A percentile compares a stretch with the other conserved stretches of the same genome.
phyloP scores from a whole-genome alignment of 1,140 invertebrate species.

The Plutomurus gul region DNA sequence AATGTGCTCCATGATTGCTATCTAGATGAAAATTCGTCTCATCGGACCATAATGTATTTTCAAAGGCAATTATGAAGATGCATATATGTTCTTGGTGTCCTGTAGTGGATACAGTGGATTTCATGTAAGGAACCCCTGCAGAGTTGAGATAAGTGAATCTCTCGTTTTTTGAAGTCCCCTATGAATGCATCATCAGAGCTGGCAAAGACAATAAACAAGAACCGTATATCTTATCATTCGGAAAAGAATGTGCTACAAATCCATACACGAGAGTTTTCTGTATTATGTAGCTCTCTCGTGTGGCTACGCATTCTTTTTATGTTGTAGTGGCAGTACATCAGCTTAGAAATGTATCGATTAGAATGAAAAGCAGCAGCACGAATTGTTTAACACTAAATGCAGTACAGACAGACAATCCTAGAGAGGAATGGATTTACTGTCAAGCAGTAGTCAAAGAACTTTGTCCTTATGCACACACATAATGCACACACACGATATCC shows the following conservation, averaged over 20 bases:
- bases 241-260: not conserved
- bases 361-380: no score
- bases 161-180: constrained; percentile 10
- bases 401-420: no score
- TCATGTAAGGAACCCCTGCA: not conserved
- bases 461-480: no score
- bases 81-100: not conserved
- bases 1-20: not conserved
- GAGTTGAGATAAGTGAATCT: constrained; percentile 15
- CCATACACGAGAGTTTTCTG: no score
- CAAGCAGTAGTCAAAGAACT: no score
- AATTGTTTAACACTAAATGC: no score
- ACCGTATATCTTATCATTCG: not conserved
- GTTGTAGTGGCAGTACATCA: not conserved
- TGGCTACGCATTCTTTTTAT: not conserved
- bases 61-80: constrained; percentile 14
- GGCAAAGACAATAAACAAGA: constrained; percentile 3
- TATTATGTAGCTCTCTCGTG: no score
- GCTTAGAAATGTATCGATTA: not conserved
- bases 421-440: no score
- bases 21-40: constrained; percentile 7
- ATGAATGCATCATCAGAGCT: constrained; percentile 14
- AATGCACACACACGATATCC: no score
- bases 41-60: constrained; percentile 7
- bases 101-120: not conserved